Evolutionary conservation across 2,797 vertebrate species (phyloP).

Genomic region (Craterocephalus amniculus): DNA sequence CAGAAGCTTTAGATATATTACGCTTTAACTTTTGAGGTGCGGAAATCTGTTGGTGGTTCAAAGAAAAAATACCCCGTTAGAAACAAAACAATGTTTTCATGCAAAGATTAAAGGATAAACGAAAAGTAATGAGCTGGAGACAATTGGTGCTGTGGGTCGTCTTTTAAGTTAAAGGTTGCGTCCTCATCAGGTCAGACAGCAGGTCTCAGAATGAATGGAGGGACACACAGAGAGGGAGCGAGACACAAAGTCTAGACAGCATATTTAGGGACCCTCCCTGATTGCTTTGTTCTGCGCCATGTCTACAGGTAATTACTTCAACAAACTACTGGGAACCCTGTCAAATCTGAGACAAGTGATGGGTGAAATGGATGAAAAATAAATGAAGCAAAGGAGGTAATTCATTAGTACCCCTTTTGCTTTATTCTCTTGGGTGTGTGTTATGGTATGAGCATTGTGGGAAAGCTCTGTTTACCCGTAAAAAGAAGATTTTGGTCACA

Average conservation of each 20-base stretch:
- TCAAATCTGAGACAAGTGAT: conserved; percentile 57
- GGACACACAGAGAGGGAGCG: conserved; percentile 65
- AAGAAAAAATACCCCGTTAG: conserved; percentile 1
- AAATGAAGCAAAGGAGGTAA: conserved; percentile 15
- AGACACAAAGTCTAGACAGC: conserved; percentile 85
- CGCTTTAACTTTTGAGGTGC: conserved; percentile 17
- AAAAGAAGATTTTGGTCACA: conserved; percentile 13
- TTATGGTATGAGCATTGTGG: not conserved
- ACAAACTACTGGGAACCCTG: conserved; percentile 70
- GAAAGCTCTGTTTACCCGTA: conserved; percentile 35
- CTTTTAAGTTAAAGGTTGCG: conserved; percentile 64
- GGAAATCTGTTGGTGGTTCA: conserved; percentile 35
- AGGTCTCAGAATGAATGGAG: conserved; percentile 74
- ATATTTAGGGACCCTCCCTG: conserved; percentile 80
- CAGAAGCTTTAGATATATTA: conserved; percentile 21
- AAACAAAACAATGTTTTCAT: conserved; percentile 17
- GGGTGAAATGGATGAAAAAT: conserved; percentile 41
- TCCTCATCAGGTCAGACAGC: conserved; percentile 66
- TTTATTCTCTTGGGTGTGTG: conserved; percentile 1
- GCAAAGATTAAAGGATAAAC: conserved; percentile 50
- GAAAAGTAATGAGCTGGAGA: conserved; percentile 48
- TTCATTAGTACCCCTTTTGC: not conserved
- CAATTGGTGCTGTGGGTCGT: conserved; percentile 55
- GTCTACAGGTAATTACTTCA: conserved; percentile 85
- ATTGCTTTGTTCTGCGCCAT: conserved; percentile 82